Conservation (phyloP, 2,888 invertebrate species). For the Clanis bilineata region DNA sequence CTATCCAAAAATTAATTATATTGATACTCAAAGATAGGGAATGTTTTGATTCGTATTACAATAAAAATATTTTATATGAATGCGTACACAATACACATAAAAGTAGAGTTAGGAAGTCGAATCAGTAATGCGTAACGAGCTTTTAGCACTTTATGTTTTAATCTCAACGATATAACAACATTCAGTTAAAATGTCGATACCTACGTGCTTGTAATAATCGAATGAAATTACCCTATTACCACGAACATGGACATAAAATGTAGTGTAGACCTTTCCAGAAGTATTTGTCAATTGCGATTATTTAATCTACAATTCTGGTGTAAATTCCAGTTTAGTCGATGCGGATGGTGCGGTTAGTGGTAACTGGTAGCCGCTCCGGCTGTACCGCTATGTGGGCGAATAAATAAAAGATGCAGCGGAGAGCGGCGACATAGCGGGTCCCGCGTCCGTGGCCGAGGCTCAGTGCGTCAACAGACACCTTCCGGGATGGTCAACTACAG, state of each 20-base stretch:
- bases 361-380: constrained; percentile 47
- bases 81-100: no score
- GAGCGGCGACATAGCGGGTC: constrained; percentile 70
- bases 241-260: neutral
- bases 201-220: neutral
- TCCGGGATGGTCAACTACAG: constrained; percentile 78
- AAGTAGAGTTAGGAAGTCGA: no score
- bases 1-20: constrained; percentile 3
- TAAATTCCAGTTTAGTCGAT: constrained; percentile 70
- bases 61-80: no score
- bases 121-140: neutral
- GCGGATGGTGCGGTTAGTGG: constrained; percentile 55
- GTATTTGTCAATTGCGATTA: constrained; percentile 26
- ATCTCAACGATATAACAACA: no score
- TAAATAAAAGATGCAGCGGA: constrained; percentile 79
- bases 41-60: neutral
- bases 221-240: neutral
- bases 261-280: neutral
- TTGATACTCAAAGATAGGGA: neutral
- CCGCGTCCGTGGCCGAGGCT: constrained; percentile 50
- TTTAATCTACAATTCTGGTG: constrained; percentile 55
- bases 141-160: neutral
- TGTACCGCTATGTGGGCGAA: constrained; percentile 79
- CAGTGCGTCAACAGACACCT: constrained; percentile 61
- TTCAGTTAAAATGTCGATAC: no score